Evolutionary conservation across 1,140 invertebrate species (phyloP), one percentile per base, ranked within the genome.

Genomic region (Macrosteles quadrilineatus): DNA sequence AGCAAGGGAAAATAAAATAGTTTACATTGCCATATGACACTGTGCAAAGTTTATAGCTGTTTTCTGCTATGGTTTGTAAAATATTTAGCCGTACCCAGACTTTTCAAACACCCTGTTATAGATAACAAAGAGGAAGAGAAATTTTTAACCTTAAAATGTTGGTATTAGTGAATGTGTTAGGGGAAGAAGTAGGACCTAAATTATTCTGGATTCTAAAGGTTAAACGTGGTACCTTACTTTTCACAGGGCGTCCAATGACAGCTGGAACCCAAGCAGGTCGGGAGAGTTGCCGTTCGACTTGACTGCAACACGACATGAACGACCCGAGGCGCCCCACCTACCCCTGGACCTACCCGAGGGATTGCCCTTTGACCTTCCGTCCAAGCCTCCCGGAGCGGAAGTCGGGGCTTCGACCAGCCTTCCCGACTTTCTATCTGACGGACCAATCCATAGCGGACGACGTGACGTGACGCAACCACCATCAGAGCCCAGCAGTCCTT

Each of bases 381-480:
- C 27, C 79, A 73, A 72, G 36, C 32, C 32, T 36, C 64, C 68
- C 45, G 77, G 76, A 66, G 73, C 75, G 59, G 76, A 76, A 71
- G 76, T 77, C 40, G 69, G 76, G 23, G 70, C 74, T 36, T 82
- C 85, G 9, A 87, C 88, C 78, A 86, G 87, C 77, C 80, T 90
- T 62, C 89, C 89, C 19, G 89, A 91, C 74, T 91, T 91, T 79
- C 81, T 91, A 32, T 88, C 87, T 17, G 89, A 91, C 78, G 88
- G 88, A 12, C 87, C 89, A 14, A 89, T 90, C 71, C 81, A 80
- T 30, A 77, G 78, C 29, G 78, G 78, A 68, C 71, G 74, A 62
- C 21, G 67, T 11, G 68, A 69, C 25, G 17, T 32, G 1, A 36
- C 53, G 29, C 68, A 69, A 21, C 55, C 62, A 1, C 55, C 59